These are phyloP conservation scores for Anomalospiza imberbis DNA, from an alignment of 2,797 vertebrate genomes.

Conservation along the genomic window DNA sequence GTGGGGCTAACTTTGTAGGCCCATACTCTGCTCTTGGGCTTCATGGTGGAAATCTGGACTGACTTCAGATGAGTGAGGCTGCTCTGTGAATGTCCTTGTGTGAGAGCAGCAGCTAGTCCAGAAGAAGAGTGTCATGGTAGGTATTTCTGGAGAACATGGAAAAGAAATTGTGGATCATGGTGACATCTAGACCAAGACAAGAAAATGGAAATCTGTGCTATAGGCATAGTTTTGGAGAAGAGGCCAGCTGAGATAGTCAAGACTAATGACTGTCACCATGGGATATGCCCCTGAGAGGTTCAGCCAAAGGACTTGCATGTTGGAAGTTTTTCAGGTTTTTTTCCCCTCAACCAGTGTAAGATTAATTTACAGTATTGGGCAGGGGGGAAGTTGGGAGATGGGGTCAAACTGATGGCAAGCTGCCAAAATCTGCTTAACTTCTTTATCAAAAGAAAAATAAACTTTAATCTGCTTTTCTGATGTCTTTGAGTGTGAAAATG, in stretches of 20 bases:
- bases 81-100: neutral
- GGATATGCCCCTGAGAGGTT: conserved; percentile 45
- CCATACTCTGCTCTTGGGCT: neutral
- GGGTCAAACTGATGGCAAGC: conserved; percentile 43
- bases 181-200: neutral
- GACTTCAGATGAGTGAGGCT: neutral
- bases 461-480: conserved; percentile 46
- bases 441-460: conserved; percentile 63
- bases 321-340: conserved; percentile 12
- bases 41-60: neutral
- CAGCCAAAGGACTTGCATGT: conserved; percentile 62
- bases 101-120: neutral
- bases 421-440: conserved; percentile 43
- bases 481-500: conserved; percentile 54
- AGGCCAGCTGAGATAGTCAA: neutral
- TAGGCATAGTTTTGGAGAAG: neutral
- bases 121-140: neutral
- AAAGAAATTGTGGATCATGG: neutral
- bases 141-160: neutral
- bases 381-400: neutral
- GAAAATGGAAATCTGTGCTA: neutral
- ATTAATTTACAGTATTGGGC: conserved; percentile 47
- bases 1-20: neutral
- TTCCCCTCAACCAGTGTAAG: neutral
- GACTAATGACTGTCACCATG: conserved; percentile 8